phyloP scores from a whole-genome alignment of 2,888 invertebrate species.

The Meganola albula region DNA sequence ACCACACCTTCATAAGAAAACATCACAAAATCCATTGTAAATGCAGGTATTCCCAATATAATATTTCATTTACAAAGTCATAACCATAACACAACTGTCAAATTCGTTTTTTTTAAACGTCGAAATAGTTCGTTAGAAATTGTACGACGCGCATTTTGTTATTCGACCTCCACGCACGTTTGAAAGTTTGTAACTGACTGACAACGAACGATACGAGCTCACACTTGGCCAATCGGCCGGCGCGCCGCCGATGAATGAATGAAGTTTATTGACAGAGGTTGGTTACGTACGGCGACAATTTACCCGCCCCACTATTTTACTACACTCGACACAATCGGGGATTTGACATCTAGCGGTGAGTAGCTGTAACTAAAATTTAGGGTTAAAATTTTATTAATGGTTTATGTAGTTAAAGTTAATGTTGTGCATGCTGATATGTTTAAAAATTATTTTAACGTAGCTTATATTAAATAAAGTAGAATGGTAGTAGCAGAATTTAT shows the following conservation, averaged over 20 bases:
- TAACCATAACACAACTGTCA: slow-evolving; percentile 49
- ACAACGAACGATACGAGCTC: too few relatives aligned
- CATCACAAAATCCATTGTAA: slow-evolving; percentile 28
- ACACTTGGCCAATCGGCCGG: slow-evolving; percentile 48
- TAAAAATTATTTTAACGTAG: too few relatives aligned
- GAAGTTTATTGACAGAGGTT: slow-evolving; percentile 46
- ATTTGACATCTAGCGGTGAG: slow-evolving; percentile 26
- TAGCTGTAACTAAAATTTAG: slow-evolving; percentile 6
- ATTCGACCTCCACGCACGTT: slow-evolving; percentile 18
- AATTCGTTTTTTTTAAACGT: slow-evolving; percentile 56
- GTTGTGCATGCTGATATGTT: too few relatives aligned
- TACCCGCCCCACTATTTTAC: slow-evolving; percentile 28
- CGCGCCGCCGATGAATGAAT: slow-evolving; percentile 59
- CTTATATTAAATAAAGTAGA: too few relatives aligned
- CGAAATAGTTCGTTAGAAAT: slow-evolving; percentile 64
- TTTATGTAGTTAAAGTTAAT: too few relatives aligned
- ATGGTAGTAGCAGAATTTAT: too few relatives aligned
- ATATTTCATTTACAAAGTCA: slow-evolving; percentile 24
- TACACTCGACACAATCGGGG: slow-evolving; percentile 31
- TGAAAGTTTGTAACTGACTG: slow-evolving; percentile 18
- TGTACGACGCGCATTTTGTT: slow-evolving; percentile 47
- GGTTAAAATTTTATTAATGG: background rate
- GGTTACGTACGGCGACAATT: too few relatives aligned
- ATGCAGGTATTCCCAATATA: slow-evolving; percentile 25
- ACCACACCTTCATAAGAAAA: slow-evolving; percentile 41